Percentiles rank a stretch among this genome's conserved stretches.
Evolutionary conservation across 2,797 vertebrate species (phyloP).

Genomic region (Bradypodion pumilum): DNA sequence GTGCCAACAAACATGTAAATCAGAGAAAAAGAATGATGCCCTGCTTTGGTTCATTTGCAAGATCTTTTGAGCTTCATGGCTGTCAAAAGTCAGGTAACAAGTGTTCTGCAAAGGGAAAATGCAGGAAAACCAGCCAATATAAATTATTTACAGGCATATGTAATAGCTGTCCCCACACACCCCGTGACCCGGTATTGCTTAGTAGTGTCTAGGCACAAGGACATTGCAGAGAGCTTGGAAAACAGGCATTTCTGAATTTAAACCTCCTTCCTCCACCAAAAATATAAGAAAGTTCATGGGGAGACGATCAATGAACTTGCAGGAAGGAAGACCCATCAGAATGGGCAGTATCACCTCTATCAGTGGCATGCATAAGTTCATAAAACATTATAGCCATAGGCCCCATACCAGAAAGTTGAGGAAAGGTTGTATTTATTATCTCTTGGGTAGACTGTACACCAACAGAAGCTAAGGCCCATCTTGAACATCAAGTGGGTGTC

Average conservation of each 20-base stretch:
- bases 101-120: slow-evolving; percentile 26
- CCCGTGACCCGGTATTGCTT: not conserved
- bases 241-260: not conserved
- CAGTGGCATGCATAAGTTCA: not conserved
- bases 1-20: slow-evolving; percentile 31
- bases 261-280: not conserved
- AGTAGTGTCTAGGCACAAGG: slow-evolving; percentile 4
- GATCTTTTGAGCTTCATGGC: slow-evolving; percentile 6
- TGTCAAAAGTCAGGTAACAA: slow-evolving; percentile 24
- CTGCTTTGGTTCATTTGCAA: slow-evolving; percentile 39
- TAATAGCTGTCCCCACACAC: not conserved
- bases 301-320: not conserved
- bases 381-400: too few species aligned
- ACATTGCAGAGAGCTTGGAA: not conserved
- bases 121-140: slow-evolving; percentile 11
- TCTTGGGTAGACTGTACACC: too few species aligned
- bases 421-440: too few species aligned
- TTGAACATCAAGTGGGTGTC: too few species aligned
- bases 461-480: too few species aligned
- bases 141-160: slow-evolving; percentile 14
- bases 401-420: too few species aligned
- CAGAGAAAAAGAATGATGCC: slow-evolving; percentile 39
- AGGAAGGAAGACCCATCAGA: not conserved
- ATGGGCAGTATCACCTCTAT: not conserved
- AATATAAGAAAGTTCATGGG: too few species aligned